Conservation (phyloP, 2,888 invertebrate genomes). For the Macrosiphum euphorbiae region DNA sequence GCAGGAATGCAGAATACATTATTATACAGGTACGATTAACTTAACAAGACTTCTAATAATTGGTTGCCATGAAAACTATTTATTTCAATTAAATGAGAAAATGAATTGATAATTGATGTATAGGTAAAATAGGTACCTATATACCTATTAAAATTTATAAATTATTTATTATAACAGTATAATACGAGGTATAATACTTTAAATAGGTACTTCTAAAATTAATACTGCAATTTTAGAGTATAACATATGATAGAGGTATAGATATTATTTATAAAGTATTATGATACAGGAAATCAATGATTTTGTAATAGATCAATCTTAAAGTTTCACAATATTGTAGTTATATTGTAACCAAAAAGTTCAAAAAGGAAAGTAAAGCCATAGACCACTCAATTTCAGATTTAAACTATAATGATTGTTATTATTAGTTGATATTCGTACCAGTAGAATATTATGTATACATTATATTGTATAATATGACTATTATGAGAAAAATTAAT, state of each 20-base stretch:
- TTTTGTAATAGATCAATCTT: not conserved
- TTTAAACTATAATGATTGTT: not conserved
- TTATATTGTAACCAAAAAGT: not conserved
- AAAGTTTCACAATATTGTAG: not conserved
- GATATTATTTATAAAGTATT: not conserved
- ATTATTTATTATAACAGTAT: too few relatives aligned
- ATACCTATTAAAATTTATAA: too few relatives aligned
- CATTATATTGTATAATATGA: too few relatives aligned
- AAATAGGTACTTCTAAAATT: too few relatives aligned
- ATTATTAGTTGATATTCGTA: not conserved
- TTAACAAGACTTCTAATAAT: not conserved
- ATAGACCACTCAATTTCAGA: not conserved
- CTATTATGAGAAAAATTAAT: too few relatives aligned
- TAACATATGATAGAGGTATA: not conserved
- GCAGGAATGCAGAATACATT: not conserved
- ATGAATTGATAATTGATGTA: not conserved
- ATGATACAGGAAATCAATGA: not conserved
- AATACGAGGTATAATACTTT: too few relatives aligned
- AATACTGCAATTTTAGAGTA: not conserved
- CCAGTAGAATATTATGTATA: not conserved
- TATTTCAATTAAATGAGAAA: not conserved
- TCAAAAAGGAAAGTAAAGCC: not conserved
- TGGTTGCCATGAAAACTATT: not conserved
- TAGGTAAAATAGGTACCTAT: too few relatives aligned
- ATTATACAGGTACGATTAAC: not conserved